Evolutionary conservation across 2,797 vertebrate species (phyloP), one percentile per base, ranked within the genome.

Genomic region (Rachycentron canadum): DNA sequence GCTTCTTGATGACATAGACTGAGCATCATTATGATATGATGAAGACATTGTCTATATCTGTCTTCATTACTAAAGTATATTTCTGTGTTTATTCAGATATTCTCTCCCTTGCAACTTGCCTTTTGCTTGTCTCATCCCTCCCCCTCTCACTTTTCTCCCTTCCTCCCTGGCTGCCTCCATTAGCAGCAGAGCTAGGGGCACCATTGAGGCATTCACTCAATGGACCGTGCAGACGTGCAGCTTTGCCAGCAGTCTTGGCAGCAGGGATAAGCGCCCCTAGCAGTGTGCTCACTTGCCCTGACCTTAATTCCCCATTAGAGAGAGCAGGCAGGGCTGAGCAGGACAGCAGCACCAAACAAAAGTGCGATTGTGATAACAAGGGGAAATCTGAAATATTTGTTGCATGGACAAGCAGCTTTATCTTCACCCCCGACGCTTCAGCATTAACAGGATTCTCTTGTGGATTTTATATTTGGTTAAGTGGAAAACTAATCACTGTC

Each of bases 301-400:
- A 96, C 95, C 95, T 95, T 91, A 95, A 96, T 97, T 96, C 94
- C 90, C 86, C 85, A 85, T 91, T 88, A 86, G 92, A 91, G 83
- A 79, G 72, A 83, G 90, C 87, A 78, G 69, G 3, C 78, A 25
- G n/a, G 49, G 72, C 74, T 66, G 66, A 43, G 81, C 50, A 52
- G 75, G 65, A 86, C 34, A 50, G 79, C 81, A 83, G 69, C 78
- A 47, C 28, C 66, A 80, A 88, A 95, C 93, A 93, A 94, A 83
- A 86, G 68, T 62, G 43, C 26, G 16, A 71, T 92, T 94, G 91
- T 95, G 70, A 79, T 82, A 52, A 62, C 70, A 2, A 14, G 55
- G 14, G 69, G 23, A 83, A 84, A 69, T 75, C 21, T 63, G 4
- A 76, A 79, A 40, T 62, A 70, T 84, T 85, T 73, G 41, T 69